Base-by-base conservation (phyloP, 2,797 vertebrate genomes). In the Melopsittacus undulatus region DNA sequence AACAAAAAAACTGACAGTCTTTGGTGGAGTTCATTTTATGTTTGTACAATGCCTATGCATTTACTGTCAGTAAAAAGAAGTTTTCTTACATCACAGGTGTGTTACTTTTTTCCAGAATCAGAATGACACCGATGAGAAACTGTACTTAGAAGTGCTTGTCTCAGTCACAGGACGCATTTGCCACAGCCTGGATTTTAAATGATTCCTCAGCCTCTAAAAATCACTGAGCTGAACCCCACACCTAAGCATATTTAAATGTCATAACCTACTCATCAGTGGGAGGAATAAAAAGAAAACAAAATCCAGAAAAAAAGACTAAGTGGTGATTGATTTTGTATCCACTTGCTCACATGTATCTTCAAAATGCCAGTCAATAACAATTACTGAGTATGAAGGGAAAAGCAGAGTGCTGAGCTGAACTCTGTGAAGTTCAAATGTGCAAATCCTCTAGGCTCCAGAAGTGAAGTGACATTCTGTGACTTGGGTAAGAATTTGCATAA, bases 401-500 rank as follows among this genome's bases (percentile, higher is more conserved):
- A 92, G 24, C 87, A 72, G 69, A 91, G 36, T 79, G 19, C 64
- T 90, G 56, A 84, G 26, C 18, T 86, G 74, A 92, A 84, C 67
- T 70, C 42, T 87, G 13, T 86, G 56, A 94, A 88, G 90, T 96
- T 96, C 83, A 92, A 89, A 92, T 36, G 32, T 54, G 27, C 22
- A 93, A 78, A 78, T 18, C 10, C 29, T 89, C 84, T 77, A 70
- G 88, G 70, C 67, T 94, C 13, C 61, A 89, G 54, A 84, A 95
- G 48, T 43, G 45, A 90, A 84, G 29, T 74, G 83, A 92, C 74
- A 90, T 88, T 89, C 48, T 94, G 30, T 92, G 63, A 70, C 63
- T 90, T 74, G 27, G 4, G 15, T 54, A 7, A 21, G 61, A 68
- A 94, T 97, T 91, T 96, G 61, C 90, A 94, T 96, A 95, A 92